Base-by-base conservation (phyloP, 2,113 vertebrate genomes). In the Pagrus major region DNA sequence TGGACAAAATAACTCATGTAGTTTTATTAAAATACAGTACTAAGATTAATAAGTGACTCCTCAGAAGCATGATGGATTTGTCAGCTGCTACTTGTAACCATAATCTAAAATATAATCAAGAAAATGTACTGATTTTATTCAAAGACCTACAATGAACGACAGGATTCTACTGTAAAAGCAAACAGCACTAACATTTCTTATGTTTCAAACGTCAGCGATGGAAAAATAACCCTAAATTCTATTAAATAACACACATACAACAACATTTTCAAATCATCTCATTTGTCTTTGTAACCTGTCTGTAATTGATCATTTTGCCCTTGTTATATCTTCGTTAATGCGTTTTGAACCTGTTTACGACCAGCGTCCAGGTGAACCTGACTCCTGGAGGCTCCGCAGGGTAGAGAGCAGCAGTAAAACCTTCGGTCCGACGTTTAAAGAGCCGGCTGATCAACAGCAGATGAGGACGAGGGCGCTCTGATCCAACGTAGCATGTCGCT, bases 381-480 rank as follows among this genome's bases (percentile, higher is more conserved):
- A 78, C 71, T 64, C 78, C 80, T 25, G 5, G 23, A 42, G 69
- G 61, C 80, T 49, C 79, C n/a, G 79, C 44, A 42, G 64, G 87
- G 71, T 23, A 71, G 47, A 66, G 66, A 52, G 76, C 71, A 29
- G 56, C 76, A 76, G 83, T 91, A 88, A 90, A 91, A 59, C 23
- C 41, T 60, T 23, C 58, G 12, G 55, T 69, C 56, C 51, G 44
- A 80, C 80, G 66, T 84, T 77, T 73, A 83, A 84, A 76, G 81
- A 82, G 73, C 52, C 37, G 61, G 63, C 88, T 90, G 88, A 93
- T 92, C 81, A 87, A 78, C 71, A 78, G 72, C 91, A 91, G 91
- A 80, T 93, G 89, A 91, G 71, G 76, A 74, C 37, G 67, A 55
- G 67, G 83, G 82, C 76, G 63, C 73, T 79, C 77, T 71, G 80